Evolutionary conservation across 2,888 invertebrate species (phyloP).

Genomic region (Corythucha ciliata): DNA sequence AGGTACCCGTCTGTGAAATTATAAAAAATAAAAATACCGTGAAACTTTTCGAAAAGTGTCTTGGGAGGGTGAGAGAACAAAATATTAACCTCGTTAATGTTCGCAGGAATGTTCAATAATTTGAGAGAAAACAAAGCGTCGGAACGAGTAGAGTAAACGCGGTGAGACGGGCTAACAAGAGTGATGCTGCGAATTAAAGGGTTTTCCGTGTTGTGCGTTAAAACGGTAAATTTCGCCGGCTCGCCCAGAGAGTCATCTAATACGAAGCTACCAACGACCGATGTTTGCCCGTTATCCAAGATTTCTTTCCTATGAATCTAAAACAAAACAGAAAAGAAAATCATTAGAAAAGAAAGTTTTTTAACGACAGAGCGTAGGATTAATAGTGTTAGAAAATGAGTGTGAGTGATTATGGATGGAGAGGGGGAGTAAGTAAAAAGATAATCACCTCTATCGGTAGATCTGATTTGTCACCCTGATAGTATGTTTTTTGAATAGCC

Average conservation of each 20-base stretch:
- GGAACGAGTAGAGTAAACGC: constrained; percentile 43
- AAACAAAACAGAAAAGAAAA: constrained; percentile 27
- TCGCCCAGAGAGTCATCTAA: constrained; percentile 47
- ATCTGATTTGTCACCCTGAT: constrained; percentile 43
- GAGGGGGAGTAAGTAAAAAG: not conserved
- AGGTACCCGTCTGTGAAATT: constrained; percentile 45
- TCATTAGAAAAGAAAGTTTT: too few relatives aligned
- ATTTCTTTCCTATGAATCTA: constrained; percentile 46
- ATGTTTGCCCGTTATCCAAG: constrained; percentile 44
- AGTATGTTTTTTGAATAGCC: constrained; percentile 44
- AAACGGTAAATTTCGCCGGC: constrained; percentile 47
- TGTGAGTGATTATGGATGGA: not conserved
- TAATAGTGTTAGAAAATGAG: too few relatives aligned
- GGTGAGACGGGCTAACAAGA: constrained; percentile 46
- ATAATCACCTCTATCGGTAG: constrained; percentile 43
- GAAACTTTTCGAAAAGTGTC: not conserved
- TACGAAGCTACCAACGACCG: constrained; percentile 48
- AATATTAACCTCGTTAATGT: constrained; percentile 44
- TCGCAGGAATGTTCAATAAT: constrained; percentile 45
- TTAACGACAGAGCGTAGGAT: too few relatives aligned
- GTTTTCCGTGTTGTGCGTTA: constrained; percentile 46
- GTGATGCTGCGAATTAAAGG: constrained; percentile 46
- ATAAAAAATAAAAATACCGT: not conserved
- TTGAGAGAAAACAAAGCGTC: constrained; percentile 46
- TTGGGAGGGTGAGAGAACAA: not conserved